A percentile compares a stretch with the other conserved stretches of the same genome.
These are phyloP conservation scores for Plumapathes pennacea DNA, from an alignment of 92 coral and sea anemone genomes.

Conservation along the genomic window DNA sequence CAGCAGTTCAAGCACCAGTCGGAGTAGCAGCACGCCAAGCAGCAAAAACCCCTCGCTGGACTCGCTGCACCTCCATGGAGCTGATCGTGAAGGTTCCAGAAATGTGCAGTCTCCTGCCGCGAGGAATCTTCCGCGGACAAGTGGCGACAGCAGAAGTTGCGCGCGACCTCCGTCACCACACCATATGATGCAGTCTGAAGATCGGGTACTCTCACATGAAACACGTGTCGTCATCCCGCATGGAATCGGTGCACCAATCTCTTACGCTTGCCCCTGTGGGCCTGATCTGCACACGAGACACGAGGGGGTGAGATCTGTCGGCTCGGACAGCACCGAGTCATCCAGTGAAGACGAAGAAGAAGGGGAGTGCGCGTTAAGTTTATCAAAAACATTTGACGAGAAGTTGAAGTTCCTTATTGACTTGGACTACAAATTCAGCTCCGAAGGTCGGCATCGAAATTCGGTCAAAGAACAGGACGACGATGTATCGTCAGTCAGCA, in stretches of 20 bases:
- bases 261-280: constrained; percentile 44
- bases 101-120: constrained; percentile 3
- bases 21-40: constrained; percentile 79
- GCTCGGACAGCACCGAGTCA: constrained; percentile 85
- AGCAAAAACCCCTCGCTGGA: constrained; percentile 84
- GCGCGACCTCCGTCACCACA: constrained; percentile 1
- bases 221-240: constrained; percentile 67
- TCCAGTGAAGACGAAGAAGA: constrained; percentile 81
- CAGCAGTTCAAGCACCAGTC: constrained; percentile 76
- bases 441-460: constrained; percentile 9
- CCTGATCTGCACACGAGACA: constrained; percentile 70
- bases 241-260: constrained; percentile 69
- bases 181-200: constrained; percentile 1
- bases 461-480: constrained; percentile 37
- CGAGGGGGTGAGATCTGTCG: constrained; percentile 56
- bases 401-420: constrained; percentile 80
- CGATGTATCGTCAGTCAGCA: constrained; percentile 40
- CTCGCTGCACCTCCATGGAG: constrained; percentile 60
- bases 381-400: constrained; percentile 93
- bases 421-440: constrained; percentile 36
- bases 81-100: constrained; percentile 10
- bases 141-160: not conserved
- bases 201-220: constrained; percentile 28
- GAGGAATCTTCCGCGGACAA: constrained; percentile 15
- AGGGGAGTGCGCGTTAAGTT: constrained; percentile 56